Conservation (phyloP, 2,797 vertebrate genomes). For the Propithecus perrieri region DNA sequence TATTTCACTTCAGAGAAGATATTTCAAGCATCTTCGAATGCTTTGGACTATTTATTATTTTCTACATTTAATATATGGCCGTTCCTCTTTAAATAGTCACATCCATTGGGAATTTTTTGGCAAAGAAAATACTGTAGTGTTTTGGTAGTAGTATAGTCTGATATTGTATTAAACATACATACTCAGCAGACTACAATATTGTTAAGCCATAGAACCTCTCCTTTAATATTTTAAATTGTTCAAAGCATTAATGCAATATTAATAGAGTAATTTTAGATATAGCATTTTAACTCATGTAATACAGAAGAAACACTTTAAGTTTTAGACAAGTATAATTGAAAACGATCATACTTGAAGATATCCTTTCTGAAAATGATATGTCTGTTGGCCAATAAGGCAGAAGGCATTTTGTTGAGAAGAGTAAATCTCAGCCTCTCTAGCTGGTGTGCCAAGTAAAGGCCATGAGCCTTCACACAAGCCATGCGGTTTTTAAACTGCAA, state of each 20-base stretch:
- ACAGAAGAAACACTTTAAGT: constrained; percentile 26
- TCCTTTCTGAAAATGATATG: not conserved
- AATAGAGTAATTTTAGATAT: not conserved
- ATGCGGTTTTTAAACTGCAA: not conserved
- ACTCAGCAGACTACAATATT: not conserved
- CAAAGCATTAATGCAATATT: not conserved
- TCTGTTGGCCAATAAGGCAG: not conserved
- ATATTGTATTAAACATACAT: not conserved
- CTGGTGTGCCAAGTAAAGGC: not conserved
- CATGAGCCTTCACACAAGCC: not conserved
- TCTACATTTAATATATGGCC: not conserved
- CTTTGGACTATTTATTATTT: constrained; percentile 32
- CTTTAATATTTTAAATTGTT: constrained; percentile 24
- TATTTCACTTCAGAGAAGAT: constrained; percentile 22
- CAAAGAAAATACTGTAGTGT: not conserved
- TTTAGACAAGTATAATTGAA: not conserved
- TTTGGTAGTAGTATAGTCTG: constrained; percentile 7
- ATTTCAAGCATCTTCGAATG: constrained; percentile 23
- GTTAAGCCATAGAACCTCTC: not conserved
- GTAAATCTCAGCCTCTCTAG: not conserved
- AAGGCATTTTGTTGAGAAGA: not conserved
- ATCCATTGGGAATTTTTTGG: not conserved
- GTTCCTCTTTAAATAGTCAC: constrained; percentile 40
- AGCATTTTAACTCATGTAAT: not conserved
- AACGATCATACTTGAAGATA: not conserved